Evolutionary conservation across 2,113 vertebrate genomes (phyloP).

Genomic region (Hypomesus transpacificus): DNA sequence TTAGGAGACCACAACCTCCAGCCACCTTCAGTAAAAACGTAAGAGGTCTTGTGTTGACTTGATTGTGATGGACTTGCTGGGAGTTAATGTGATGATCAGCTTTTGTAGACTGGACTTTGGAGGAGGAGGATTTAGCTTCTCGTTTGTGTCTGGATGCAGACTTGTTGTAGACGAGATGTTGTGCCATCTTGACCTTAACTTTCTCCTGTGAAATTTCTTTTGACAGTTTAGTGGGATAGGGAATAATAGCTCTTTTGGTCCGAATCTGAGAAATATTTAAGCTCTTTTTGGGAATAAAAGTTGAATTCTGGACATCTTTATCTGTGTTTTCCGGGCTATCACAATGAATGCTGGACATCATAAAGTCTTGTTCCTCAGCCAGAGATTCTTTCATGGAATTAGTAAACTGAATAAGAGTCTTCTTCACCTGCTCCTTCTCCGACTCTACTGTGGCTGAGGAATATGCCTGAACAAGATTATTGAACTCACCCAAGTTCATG

Average conservation of each 20-base stretch:
- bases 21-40: no score
- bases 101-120: background rate
- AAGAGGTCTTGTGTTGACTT: no score
- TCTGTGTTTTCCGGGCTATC: background rate
- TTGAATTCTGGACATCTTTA: background rate
- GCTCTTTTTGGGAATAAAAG: background rate
- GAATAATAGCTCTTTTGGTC: background rate
- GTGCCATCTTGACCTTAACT: no score
- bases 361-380: background rate
- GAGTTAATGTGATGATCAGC: no score
- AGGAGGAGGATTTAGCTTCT: background rate
- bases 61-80: no score
- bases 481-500: slow-evolving; percentile 9
- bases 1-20: background rate
- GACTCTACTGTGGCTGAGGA: background rate
- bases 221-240: background rate
- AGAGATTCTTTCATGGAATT: slow-evolving; percentile 7
- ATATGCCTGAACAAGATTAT: background rate
- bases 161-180: background rate
- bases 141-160: background rate
- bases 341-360: background rate
- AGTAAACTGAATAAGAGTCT: background rate
- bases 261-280: slow-evolving; percentile 1
- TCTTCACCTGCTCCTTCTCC: background rate
- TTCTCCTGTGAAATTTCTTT: background rate